Base-by-base conservation (phyloP, 1,140 invertebrate species). In the Choristoneura fumiferana region DNA sequence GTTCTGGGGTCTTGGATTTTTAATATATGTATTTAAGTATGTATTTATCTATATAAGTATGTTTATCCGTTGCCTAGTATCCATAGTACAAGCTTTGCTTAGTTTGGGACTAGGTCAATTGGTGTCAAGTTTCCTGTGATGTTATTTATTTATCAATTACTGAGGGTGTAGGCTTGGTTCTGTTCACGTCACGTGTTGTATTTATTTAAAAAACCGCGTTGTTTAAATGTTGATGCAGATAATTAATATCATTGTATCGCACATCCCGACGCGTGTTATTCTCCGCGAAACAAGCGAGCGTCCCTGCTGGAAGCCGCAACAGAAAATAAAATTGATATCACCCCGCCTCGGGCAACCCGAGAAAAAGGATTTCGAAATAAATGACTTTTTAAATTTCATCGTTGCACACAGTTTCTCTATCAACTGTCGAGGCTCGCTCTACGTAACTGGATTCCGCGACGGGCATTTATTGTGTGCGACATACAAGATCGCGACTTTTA, bases 361-460 rank as follows among this genome's bases (percentile, higher is more conserved):
- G 84, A 85, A 87, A 88, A 87, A 85, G 84, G 76, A 88, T 87
- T 88, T 83, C 78, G 79, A 88, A 83, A 87, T 84, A 89, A 89
- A 89, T 89, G 86, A 89, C 86, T 89, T 89, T 88, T 89, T 87
- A 89, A 89, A 89, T 89, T 89, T 89, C 82, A 89, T 89, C 86
- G 84, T 85, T 89, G 86, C 84, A 86, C 84, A 87, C 86, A 85
- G 84, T 87, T 87, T 84, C 84, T 87, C 82, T 84, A 86, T 86
- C 86, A 89, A 89, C 84, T 84, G 85, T 81, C 78, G 81, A 79
- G 82, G 75, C 80, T 82, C 75, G 78, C 67, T 76, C 57, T 65
- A 69, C 77, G 81, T 89, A 89, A 89, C 81, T 84, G 80, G 86
- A 89, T 89, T 89, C 81, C 66, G 72, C 70, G 72, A 68, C 77